Base-by-base conservation (phyloP, 2,888 invertebrate genomes). In the Lochmaea capreae region DNA sequence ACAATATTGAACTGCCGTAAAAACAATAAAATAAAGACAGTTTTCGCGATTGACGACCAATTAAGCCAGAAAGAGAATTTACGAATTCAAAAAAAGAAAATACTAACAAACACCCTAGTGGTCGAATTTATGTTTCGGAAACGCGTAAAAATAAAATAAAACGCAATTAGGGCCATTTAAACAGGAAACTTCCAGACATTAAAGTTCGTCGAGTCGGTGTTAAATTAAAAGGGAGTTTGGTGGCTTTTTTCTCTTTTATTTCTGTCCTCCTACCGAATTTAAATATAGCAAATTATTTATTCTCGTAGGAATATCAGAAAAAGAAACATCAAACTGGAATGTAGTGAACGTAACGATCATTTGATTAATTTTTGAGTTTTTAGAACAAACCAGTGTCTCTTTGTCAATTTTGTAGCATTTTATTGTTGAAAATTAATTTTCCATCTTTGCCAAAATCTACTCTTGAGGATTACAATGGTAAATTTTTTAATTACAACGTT, bases 61-160 rank as follows among this genome's bases (percentile, higher is more conserved):
- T 76, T 74, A 73, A 74, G 42, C 54, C 54, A 42, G 71, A 61
- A 66, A 63, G 71, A 42, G 63, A 65, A 68, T 52, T 54, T 58
- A 61, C 57, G 54, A 72, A 75, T 71, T 71, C 54, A 57, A 72
- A 69, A 69, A 65, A 71, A 62, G 66, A 58, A 68, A 75, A 65
- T 54, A 67, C 59, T 58, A 63, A 43, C 33, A 52, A 63, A 63
- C 58, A 54, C 66, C 68, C 61, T 72, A 67, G 74, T 63, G 77
- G 71, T 67, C 76, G 73, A 78, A 73, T 78, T 78, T 76, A 78
- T 75, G 75, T 78, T 74, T 76, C 67, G 77, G 76, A 75, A 78
- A 58, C 57, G 75, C 74, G 72, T 75, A 75, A 78, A 77, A 77
- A 76, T 76, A 73, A 76, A 78, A 78, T 75, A 73, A 76, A 75